phyloP scores from a whole-genome alignment of 1,140 invertebrate species.

The Anthonomus grandis region DNA sequence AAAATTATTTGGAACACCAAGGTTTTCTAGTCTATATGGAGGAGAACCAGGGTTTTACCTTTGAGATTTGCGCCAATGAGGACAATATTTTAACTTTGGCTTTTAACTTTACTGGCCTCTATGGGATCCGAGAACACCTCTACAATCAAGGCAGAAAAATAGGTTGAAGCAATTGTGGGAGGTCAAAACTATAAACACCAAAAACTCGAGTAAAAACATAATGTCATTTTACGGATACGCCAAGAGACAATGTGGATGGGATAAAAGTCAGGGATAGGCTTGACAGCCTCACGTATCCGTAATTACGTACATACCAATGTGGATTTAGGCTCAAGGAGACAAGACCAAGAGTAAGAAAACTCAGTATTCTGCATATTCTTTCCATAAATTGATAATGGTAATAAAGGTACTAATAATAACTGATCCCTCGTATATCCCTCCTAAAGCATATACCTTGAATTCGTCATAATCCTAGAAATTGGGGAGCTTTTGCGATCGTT shows the following conservation, averaged over 20 bases:
- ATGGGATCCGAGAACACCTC: too few relatives aligned
- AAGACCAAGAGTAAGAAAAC: not conserved
- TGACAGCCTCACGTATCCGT: not conserved
- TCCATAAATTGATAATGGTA: not conserved
- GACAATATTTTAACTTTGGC: too few relatives aligned
- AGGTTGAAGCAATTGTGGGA: too few relatives aligned
- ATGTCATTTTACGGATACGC: not conserved
- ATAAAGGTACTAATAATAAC: not conserved
- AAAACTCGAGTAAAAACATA: not conserved
- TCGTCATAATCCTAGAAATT: not conserved
- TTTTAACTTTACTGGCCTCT: too few relatives aligned
- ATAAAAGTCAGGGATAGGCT: not conserved
- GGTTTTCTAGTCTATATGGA: too few relatives aligned
- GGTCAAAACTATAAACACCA: too few relatives aligned
- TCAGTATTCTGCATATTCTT: not conserved
- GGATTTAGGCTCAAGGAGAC: not conserved
- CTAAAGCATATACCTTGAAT: slow-evolving; percentile 2
- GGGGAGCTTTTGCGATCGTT: slow-evolving; percentile 5
- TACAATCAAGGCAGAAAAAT: too few relatives aligned
- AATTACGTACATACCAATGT: not conserved
- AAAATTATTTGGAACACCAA: too few relatives aligned
- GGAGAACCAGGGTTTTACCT: too few relatives aligned
- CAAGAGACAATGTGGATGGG: not conserved
- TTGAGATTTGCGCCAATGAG: too few relatives aligned
- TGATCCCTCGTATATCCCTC: not conserved